Percentiles rank a stretch among this genome's conserved stretches.
phyloP scores from a whole-genome alignment of 2,888 invertebrate species.

The Dexiosoma caninum region DNA sequence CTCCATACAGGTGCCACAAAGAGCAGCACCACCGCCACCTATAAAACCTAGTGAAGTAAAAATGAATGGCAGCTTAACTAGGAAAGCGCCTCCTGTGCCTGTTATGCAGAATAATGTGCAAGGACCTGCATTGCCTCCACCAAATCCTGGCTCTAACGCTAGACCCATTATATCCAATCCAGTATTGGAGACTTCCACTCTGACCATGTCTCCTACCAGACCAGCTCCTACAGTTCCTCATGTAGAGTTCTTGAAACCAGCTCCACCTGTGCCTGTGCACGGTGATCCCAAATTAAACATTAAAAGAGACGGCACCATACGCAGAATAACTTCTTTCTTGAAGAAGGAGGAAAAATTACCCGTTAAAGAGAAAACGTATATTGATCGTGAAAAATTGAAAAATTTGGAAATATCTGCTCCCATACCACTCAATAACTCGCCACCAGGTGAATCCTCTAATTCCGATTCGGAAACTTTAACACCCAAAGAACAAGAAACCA shows the following conservation, averaged over 20 bases:
- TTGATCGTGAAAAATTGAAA: conserved; percentile 85
- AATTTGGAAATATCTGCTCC: conserved; percentile 90
- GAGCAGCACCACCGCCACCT: conserved; percentile 83
- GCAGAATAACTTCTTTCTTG: conserved; percentile 86
- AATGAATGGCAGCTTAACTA: conserved; percentile 66
- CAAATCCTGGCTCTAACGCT: conserved; percentile 81
- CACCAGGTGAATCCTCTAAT: conserved; percentile 81
- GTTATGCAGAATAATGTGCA: background rate
- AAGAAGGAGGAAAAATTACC: conserved; percentile 82
- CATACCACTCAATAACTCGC: conserved; percentile 80
- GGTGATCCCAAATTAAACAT: conserved; percentile 76
- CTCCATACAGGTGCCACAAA: conserved; percentile 77
- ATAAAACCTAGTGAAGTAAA: conserved; percentile 69
- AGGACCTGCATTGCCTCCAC: conserved; percentile 82
- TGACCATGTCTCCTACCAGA: conserved; percentile 65
- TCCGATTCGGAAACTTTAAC: conserved; percentile 73
- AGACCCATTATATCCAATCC: conserved; percentile 90
- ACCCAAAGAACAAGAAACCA: conserved; percentile 78
- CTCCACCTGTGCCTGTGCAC: conserved; percentile 79
- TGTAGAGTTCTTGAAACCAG: conserved; percentile 74
- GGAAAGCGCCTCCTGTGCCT: conserved; percentile 66
- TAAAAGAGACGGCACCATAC: conserved; percentile 83
- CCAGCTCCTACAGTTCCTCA: conserved; percentile 41
- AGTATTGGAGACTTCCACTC: conserved; percentile 87
- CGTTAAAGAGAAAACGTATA: conserved; percentile 82